phyloP scores from a whole-genome alignment of 2,113 vertebrate genomes.

The Mus pahari region DNA sequence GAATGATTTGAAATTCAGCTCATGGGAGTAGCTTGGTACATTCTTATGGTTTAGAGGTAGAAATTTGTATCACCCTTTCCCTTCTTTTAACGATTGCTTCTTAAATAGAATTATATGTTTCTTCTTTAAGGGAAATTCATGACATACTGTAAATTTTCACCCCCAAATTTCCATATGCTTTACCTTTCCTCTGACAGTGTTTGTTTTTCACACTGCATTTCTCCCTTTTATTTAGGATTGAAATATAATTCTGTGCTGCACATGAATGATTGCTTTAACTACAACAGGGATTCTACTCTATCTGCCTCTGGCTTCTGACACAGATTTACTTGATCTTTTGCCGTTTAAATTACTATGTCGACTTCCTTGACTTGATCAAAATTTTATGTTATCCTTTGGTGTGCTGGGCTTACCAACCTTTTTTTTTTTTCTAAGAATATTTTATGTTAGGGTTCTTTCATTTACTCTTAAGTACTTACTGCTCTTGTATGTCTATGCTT shows the following conservation, averaged over 20 bases:
- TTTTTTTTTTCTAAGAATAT: neutral
- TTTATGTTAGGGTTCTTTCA: neutral
- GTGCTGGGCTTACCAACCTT: neutral
- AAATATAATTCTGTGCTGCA: neutral
- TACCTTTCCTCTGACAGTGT: neutral
- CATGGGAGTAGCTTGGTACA: neutral
- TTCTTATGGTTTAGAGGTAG: neutral
- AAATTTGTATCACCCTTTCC: neutral
- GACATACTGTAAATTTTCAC: neutral
- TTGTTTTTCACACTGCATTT: neutral
- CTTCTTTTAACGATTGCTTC: neutral
- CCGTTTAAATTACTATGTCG: neutral
- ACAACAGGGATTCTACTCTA: neutral
- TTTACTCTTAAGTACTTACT: too few species aligned
- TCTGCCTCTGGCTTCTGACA: neutral
- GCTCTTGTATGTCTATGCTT: fast-evolving
- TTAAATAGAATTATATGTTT: neutral
- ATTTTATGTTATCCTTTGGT: neutral
- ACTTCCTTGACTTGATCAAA: neutral
- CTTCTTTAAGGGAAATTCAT: neutral
- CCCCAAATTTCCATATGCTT: neutral
- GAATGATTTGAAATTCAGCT: neutral
- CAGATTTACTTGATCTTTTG: neutral
- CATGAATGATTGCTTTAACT: neutral
- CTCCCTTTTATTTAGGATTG: neutral